phyloP scores from a whole-genome alignment of 1,140 invertebrate species.

The Drosophila insularis region DNA sequence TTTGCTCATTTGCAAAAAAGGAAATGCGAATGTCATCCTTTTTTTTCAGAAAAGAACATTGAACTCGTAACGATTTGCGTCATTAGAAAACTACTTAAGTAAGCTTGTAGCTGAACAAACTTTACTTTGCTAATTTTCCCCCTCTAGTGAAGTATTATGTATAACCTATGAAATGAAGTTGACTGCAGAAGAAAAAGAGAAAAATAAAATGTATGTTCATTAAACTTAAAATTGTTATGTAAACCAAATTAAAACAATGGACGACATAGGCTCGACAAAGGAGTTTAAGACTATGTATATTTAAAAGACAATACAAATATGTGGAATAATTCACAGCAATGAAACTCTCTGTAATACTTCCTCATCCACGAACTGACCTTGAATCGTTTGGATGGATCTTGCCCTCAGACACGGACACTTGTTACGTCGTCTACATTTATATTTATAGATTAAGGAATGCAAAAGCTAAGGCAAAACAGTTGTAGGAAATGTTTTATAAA shows the following conservation, averaged over 20 bases:
- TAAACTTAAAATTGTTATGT: conserved; percentile 51
- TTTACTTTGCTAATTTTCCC: conserved; percentile 19
- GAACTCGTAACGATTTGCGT: conserved; percentile 54
- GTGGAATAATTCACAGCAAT: background rate
- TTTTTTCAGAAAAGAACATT: conserved; percentile 61
- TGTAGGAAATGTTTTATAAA: conserved; percentile 28
- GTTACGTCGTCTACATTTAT: background rate
- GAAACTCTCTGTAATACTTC: background rate
- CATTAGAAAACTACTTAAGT: conserved; percentile 30
- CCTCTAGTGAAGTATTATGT: background rate
- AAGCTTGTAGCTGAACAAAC: conserved; percentile 23
- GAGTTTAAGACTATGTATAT: too few species aligned
- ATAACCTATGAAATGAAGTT: conserved; percentile 47
- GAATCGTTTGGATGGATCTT: background rate
- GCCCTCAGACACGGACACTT: background rate
- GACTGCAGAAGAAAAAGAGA: conserved; percentile 30
- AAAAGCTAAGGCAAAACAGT: conserved; percentile 16
- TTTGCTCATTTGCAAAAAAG: conserved; percentile 41
- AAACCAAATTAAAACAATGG: conserved; percentile 18
- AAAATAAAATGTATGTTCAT: conserved; percentile 10
- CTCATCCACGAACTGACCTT: background rate
- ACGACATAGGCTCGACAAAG: background rate
- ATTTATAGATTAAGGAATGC: conserved; percentile 11
- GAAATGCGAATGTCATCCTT: too few species aligned
- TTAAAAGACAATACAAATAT: too few species aligned